Conservation (phyloP, 2,113 vertebrate species). For the Bujurquina vittata region DNA sequence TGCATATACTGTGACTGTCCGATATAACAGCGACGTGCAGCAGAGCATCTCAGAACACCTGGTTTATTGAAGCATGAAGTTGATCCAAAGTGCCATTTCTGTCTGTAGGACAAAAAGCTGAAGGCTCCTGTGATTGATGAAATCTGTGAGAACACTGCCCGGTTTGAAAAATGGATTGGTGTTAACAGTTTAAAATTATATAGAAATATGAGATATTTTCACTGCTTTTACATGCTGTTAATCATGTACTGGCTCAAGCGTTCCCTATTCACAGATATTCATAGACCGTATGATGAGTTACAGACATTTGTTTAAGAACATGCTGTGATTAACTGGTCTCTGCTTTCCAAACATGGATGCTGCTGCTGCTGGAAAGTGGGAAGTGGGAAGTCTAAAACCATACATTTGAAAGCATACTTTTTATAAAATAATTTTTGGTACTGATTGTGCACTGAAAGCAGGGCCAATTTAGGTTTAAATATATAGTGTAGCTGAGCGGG, state of each 20-base stretch:
- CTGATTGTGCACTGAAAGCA: not conserved
- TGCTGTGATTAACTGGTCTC: constrained; percentile 9
- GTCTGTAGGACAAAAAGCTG: not conserved
- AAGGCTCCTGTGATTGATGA: not conserved
- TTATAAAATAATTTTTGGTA: not conserved
- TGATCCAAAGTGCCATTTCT: not conserved
- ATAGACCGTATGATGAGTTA: constrained; percentile 24
- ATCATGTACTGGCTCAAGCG: constrained; percentile 17
- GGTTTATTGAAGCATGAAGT: not conserved
- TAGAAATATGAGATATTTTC: not conserved
- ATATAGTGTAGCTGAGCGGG: not conserved
- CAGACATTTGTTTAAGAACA: constrained; percentile 15
- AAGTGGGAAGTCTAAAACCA: not conserved
- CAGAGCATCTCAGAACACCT: not conserved
- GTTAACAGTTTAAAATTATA: not conserved
- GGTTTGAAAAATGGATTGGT: not conserved
- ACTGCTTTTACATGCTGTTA: not conserved
- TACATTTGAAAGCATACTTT: not conserved
- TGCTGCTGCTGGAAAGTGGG: not conserved
- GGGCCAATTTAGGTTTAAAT: not conserved
- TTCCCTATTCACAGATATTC: constrained; percentile 23
- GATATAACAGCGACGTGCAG: not conserved
- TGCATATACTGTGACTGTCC: constrained; percentile 1
- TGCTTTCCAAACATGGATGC: constrained; percentile 6
- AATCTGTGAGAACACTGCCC: not conserved